Conservation (phyloP, 1,140 invertebrate species). For the Drosophila sulfurigaster region DNA sequence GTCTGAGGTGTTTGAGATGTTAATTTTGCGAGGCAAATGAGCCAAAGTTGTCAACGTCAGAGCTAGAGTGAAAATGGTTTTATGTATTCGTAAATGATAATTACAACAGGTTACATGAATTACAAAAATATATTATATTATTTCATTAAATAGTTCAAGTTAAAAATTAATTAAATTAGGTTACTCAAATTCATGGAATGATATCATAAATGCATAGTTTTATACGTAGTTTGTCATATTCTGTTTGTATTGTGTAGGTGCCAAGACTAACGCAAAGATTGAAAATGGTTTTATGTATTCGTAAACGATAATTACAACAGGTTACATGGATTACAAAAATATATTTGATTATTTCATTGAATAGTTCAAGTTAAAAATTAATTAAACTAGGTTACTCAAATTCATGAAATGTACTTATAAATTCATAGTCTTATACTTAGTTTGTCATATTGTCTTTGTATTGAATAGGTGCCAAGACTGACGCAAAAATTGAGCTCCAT, state of each 20-base stretch:
- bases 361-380: no score
- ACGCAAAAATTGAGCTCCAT: slow-evolving; percentile 15
- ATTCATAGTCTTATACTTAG: slow-evolving; percentile 5
- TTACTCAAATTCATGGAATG: no score
- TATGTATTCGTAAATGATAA: slow-evolving; percentile 24
- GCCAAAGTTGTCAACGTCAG: slow-evolving; percentile 56
- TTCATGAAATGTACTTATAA: no score
- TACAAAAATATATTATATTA: no score
- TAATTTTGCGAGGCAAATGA: slow-evolving; percentile 68
- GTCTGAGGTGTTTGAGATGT: slow-evolving; percentile 67
- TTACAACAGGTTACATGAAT: not conserved
- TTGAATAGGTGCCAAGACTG: not conserved
- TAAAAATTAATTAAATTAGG: no score
- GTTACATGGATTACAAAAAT: no score
- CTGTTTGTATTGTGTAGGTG: not conserved
- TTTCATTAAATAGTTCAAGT: no score
- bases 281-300: no score
- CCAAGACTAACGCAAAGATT: not conserved
- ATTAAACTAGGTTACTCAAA: no score
- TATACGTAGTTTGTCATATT: slow-evolving; percentile 62
- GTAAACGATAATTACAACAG: slow-evolving; percentile 12
- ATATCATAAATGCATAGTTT: no score
- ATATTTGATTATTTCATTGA: no score
- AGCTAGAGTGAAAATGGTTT: slow-evolving; percentile 55
- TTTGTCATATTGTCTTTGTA: slow-evolving; percentile 59